Evolutionary conservation across 1,140 invertebrate genomes (phyloP).

Genomic region (Leptinotarsa lineolata): DNA sequence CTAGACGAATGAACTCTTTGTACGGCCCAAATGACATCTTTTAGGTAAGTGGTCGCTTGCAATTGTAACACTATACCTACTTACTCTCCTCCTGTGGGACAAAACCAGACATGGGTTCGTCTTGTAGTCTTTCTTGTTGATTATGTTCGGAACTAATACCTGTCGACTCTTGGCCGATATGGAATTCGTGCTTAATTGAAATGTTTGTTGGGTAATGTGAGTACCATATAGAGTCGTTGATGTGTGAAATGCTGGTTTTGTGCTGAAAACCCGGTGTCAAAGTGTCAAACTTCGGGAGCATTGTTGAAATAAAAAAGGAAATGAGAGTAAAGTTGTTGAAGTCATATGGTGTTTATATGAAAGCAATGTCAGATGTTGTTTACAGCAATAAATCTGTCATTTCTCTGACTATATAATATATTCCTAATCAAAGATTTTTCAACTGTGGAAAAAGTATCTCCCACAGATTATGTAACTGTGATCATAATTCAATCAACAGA

Average conservation of each 20-base stretch:
- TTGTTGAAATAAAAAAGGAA: neutral
- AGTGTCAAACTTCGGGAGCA: neutral
- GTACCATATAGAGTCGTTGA: neutral
- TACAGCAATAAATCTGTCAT: too few species aligned
- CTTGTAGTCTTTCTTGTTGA: slow-evolving; percentile 40
- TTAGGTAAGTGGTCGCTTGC: slow-evolving; percentile 30
- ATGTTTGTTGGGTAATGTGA: slow-evolving; percentile 9
- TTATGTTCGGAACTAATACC: slow-evolving; percentile 49
- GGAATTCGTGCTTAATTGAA: slow-evolving; percentile 24
- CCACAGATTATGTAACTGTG: too few species aligned
- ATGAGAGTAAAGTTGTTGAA: neutral
- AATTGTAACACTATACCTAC: slow-evolving; percentile 44
- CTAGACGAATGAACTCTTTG: slow-evolving; percentile 19
- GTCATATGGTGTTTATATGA: too few species aligned
- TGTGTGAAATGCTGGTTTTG: slow-evolving; percentile 2
- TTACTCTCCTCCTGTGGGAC: slow-evolving; percentile 31
- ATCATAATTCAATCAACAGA: too few species aligned
- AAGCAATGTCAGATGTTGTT: too few species aligned
- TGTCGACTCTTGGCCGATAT: slow-evolving; percentile 35
- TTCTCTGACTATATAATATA: too few species aligned
- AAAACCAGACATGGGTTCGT: slow-evolving; percentile 41
- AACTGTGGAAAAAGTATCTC: too few species aligned
- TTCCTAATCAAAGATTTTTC: too few species aligned
- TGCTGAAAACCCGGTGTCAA: neutral
- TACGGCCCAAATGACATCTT: slow-evolving; percentile 25